Conservation (phyloP, 2,888 invertebrate species). For the Hartigia nigra region DNA sequence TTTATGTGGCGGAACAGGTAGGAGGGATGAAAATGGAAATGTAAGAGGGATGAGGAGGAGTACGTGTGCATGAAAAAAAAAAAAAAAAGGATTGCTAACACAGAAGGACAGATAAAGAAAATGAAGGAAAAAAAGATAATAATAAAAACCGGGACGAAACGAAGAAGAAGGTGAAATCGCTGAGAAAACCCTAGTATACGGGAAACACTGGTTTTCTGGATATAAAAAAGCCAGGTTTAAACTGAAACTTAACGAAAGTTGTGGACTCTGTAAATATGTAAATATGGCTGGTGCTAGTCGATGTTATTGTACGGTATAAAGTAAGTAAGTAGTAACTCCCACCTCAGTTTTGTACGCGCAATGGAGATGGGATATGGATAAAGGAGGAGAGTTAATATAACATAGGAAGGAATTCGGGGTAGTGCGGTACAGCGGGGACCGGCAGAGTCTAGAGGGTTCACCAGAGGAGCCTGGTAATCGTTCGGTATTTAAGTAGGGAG, state of each 20-base stretch:
- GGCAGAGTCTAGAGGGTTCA: background rate
- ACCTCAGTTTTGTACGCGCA: background rate
- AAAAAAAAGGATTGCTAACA: too few species aligned
- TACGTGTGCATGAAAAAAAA: background rate
- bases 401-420: background rate
- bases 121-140: too few species aligned
- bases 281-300: constrained; percentile 41
- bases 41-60: background rate
- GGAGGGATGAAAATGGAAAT: background rate
- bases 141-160: background rate
- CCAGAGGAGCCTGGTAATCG: constrained; percentile 46
- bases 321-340: constrained; percentile 21
- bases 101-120: background rate
- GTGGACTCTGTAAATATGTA: constrained; percentile 54
- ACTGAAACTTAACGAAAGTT: constrained; percentile 43
- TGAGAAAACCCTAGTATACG: background rate
- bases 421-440: constrained; percentile 27
- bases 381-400: background rate
- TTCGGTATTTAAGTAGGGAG: constrained; percentile 62
- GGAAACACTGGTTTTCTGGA: background rate
- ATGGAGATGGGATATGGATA: background rate
- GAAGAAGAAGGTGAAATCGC: background rate
- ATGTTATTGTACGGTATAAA: constrained; percentile 44
- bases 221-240: constrained; percentile 40
- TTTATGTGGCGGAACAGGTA: background rate